Base-by-base conservation (phyloP, 2,888 invertebrate genomes). In the Leptarthrus brevirostris region DNA sequence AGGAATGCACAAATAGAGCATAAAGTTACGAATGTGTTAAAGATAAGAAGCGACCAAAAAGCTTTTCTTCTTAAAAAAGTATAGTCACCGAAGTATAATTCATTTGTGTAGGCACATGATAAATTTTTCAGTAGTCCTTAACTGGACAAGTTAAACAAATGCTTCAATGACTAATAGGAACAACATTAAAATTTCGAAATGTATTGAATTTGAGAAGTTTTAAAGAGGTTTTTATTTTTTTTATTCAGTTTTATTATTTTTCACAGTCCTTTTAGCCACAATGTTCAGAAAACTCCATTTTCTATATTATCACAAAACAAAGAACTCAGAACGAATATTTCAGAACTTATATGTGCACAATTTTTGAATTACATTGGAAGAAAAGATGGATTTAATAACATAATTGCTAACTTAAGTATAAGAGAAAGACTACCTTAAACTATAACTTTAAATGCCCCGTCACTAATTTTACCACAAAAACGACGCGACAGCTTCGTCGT, bases 21-120 rank as follows among this genome's bases (percentile, higher is more conserved):
- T 30, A 30, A 3, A 40, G 12, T 1, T 12, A 12, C 12, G 40
- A 12, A 40, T 12, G n/a, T n/a, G n/a, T n/a, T 20, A 58, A 58
- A 58, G 58, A 58, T 58, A 58, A 58, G 58, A 58, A 58, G 18
- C n/a, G 12, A 12, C 40, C 10, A 3, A 3, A 12, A 40, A 40
- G n/a, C 10, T 40, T 40, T 40, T n/a, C 40, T 8, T 12, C n/a
- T 40, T 40, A 8, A 40, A 40, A 40, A n/a, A n/a, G n/a, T n/a
- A n/a, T n/a, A n/a, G n/a, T n/a, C n/a, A n/a, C n/a, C n/a, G n/a
- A n/a, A 40, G 12, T n/a, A 12, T 40, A 40, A 40, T 6, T 40
- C 40, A 40, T 40, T 40, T 6, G 3, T 40, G 40, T n/a, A 40
- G 40, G 40, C 40, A 40, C 40, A 40, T 40, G 40, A 40, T 40